Evolutionary conservation across 2,888 invertebrate genomes (phyloP), one percentile per base, ranked within the genome.

Genomic region (Gymnocheta viridis): DNA sequence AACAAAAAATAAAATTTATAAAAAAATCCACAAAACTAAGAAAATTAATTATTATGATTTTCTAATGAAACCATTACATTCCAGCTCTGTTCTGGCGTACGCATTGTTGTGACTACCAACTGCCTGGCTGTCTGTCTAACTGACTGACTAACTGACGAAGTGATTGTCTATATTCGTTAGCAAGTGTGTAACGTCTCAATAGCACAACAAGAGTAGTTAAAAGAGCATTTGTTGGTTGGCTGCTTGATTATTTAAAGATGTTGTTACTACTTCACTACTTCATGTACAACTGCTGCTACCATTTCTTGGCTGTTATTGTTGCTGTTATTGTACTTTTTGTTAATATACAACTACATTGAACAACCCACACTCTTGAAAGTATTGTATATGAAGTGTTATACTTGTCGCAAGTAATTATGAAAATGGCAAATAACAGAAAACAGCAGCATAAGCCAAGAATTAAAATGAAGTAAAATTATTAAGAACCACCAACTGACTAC

Each of bases 351-450:
- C 27, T 29, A 17, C 54, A 56, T 29, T 49, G 80, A 69, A 72
- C 84, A 81, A 81, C 84, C 84, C 81, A 81, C 84, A 84, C 81
- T 69, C 82, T 77, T 77, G 73, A 81, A 44, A 64, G 69, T 77
- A 69, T 77, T 47, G 29, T 56, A 66, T 69, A 81, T 69, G 62
- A 81, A 84, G 81, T 81, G 81, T 78, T 78, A 58, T 64, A 77
- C 81, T 81, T 84, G 81, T 81, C 81, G 84, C 73, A 81, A 84
- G 81, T 78, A 84, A 84, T 84, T 78, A 84, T 81, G 77, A 84
- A 77, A 84, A 76, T 81, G 64, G 72, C 80, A 80, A 74, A 74
- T 74, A 74, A 29, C 47, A 67, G 35, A 54, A 60, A 72, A 67
- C 24, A 56, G 10, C 54, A 72, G 6, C 32, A 79, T 32, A 56